phyloP scores from a whole-genome alignment of 2,888 invertebrate genomes.

The Pheosia tremula region DNA sequence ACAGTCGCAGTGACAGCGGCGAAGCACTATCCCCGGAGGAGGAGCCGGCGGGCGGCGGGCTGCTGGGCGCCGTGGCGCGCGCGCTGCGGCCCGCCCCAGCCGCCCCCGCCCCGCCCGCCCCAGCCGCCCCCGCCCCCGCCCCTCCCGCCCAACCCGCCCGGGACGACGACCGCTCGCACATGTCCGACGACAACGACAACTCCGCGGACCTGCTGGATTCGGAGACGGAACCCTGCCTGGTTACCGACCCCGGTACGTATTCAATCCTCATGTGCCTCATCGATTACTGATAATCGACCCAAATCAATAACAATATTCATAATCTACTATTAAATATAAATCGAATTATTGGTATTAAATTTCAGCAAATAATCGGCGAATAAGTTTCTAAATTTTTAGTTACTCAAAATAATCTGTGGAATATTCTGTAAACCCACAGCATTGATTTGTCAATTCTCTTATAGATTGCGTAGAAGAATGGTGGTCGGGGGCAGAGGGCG shows the following conservation, averaged over 20 bases:
- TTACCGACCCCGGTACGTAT: slow-evolving; percentile 90
- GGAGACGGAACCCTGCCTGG: slow-evolving; percentile 92
- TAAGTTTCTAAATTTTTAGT: too few species aligned
- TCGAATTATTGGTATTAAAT: too few species aligned
- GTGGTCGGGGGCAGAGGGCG: slow-evolving; percentile 78
- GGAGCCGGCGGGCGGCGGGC: slow-evolving; percentile 63
- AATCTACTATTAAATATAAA: too few species aligned
- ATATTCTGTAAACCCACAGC: not conserved
- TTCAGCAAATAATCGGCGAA: too few species aligned
- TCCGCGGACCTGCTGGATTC: slow-evolving; percentile 92
- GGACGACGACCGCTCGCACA: slow-evolving; percentile 69
- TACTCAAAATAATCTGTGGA: not conserved
- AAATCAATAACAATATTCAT: too few species aligned
- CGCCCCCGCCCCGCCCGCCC: slow-evolving; percentile 17
- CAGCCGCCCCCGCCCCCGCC: slow-evolving; percentile 26
- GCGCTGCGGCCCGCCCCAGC: slow-evolving; percentile 69
- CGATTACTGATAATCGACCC: not conserved
- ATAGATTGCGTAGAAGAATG: slow-evolving; percentile 75
- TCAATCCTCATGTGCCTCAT: not conserved
- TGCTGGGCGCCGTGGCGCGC: slow-evolving; percentile 89
- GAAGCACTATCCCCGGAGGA: slow-evolving; percentile 87
- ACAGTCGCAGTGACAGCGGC: slow-evolving; percentile 87
- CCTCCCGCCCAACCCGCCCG: slow-evolving; percentile 23
- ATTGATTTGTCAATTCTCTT: not conserved
- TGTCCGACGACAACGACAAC: slow-evolving; percentile 86